Evolutionary conservation across 2,797 vertebrate genomes (phyloP).

Genomic region (Uromys caudimaculatus): DNA sequence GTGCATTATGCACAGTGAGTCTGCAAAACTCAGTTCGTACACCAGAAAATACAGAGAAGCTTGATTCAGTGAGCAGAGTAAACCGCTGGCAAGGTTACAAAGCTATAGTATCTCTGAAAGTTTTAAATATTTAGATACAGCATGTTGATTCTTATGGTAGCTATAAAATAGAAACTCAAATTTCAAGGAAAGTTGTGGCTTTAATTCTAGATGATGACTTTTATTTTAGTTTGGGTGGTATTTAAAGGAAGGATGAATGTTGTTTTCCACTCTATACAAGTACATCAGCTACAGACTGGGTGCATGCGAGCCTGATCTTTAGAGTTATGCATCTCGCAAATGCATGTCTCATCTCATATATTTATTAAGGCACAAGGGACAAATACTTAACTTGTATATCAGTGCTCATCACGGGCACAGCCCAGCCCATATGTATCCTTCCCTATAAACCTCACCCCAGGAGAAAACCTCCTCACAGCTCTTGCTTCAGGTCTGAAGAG

Average conservation of each 20-base stretch:
- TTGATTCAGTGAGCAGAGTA: neutral
- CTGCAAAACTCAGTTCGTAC: neutral
- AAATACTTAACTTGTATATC: neutral
- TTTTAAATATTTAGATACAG: neutral
- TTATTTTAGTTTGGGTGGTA: neutral
- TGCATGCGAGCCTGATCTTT: neutral
- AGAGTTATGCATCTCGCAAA: accelerated
- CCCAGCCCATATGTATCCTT: neutral
- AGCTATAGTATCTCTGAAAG: neutral
- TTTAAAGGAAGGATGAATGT: neutral
- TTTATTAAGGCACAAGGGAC: neutral
- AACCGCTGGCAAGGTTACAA: neutral
- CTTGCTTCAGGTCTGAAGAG: neutral
- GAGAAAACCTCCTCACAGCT: neutral
- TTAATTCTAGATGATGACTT: no score
- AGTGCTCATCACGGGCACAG: neutral
- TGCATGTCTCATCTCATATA: neutral
- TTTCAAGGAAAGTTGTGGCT: neutral
- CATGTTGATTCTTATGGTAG: neutral
- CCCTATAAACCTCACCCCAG: neutral
- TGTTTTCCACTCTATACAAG: neutral
- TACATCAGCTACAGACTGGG: neutral
- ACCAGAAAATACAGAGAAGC: accelerated
- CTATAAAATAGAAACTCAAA: neutral
- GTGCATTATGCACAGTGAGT: accelerated